Evolutionary conservation across 2,113 vertebrate species (phyloP), one percentile per base, ranked within the genome.

Genomic region (Cyphomyrus discorhynchus): DNA sequence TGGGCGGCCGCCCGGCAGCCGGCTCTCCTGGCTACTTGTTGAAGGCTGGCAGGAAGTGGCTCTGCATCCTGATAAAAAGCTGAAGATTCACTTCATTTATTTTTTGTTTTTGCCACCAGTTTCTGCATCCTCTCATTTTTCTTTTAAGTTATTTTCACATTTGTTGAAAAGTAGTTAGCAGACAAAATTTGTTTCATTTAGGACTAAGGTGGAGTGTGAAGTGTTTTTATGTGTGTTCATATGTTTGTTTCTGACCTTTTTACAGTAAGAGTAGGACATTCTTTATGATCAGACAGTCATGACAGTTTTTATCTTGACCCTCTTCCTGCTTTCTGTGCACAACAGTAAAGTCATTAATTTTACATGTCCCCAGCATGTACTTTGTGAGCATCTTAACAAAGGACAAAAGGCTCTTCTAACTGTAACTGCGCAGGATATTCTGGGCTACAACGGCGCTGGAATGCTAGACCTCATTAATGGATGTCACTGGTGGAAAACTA

Each of bases 391-490:
- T n/a, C 52, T 56, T 91, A 77, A 53, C 35, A 77, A 35, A 52
- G 52, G 39, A 86, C 82, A 56, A 70, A 56, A 27, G 45, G 17
- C 87, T 85, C 77, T 50, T 31, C 66, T 70, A 89, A 27, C 49
- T 77, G n/a, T 39, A 70, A 47, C 62, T 49, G 80, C 53, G 35
- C 66, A 88, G n/a, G 86, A 27, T 52, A 90, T 88, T 88, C 50
- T 80, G 49, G 19, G 70, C 86, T 50, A n/a, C 49, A 13, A 3
- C 8, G 9, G 42, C 27, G 10, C 9, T 46, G 49, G 83, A 89
- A 90, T 86, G 80, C 50, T 45, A 58, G 11, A 46, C 35, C 58
- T 45, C 53, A 89, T 90, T 86, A 90, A 70, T 90, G 80, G 27
- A 47, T 15, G 66, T 56, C 24, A 39, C 46, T 77, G 83, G 82